Evolutionary conservation across 2,113 vertebrate genomes (phyloP), one percentile per base, ranked within the genome.

Genomic region (Progne subis): DNA sequence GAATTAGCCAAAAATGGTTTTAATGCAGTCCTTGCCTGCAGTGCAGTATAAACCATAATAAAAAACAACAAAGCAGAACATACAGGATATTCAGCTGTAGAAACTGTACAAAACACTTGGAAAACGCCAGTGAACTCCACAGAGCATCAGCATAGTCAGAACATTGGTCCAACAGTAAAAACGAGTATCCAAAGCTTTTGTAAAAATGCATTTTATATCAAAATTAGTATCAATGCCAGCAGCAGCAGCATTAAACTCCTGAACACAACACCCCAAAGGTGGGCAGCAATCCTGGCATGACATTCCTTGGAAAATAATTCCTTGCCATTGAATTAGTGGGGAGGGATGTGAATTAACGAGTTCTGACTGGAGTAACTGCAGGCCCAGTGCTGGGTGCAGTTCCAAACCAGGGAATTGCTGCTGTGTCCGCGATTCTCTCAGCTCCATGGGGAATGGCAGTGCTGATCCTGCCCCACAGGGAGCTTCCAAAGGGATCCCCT

Each of bases 1-100:
- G 55, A 82, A 91, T 95, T 59, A 91, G 78, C 88, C 89, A 79
- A 91, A 93, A 90, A 47, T 24, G 78, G 83, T 92, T 98, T 97
- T 96, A 97, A 95, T 97, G 95, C 82, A 69, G 81, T 71, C 64
- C 83, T 82, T 68, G 89, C 90, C 92, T 77, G 88, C 77, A 70
- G 50, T 68, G 67, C 69, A 79, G 70, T 49, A 92, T 52, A 96
- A 94, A 87, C 50, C 59, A 26, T 55, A 32, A 85, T 91, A 95
- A 63, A 97, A 97, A 97, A 88, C 7, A 69, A 82, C 41, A 75
- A n/a, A 90, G 87, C 91, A 82, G 61, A 55, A 80, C 5, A 16
- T 64, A 74, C 63, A 94, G 69, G 76, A 81, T 53, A 82, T 69
- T 90, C 50, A 71, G 82, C 82, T 77, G 76, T 95, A 96, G 82